Evolutionary conservation across 2,888 invertebrate genomes (phyloP).

Genomic region (Adelognathus sp.): DNA sequence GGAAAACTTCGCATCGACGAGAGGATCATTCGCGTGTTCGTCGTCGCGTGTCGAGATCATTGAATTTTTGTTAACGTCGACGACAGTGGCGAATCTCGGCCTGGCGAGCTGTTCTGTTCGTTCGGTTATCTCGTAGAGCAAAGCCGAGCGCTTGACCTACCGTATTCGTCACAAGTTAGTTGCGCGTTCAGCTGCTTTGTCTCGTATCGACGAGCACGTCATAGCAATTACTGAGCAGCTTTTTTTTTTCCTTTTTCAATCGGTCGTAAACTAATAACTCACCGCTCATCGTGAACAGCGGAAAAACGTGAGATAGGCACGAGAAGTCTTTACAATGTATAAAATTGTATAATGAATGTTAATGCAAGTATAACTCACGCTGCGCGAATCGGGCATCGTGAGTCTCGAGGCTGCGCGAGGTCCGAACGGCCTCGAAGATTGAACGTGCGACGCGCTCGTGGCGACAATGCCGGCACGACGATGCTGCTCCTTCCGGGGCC

Average conservation of each 20-base stretch:
- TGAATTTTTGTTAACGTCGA: not conserved
- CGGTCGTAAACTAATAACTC: no score
- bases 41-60: not conserved
- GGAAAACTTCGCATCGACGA: not conserved
- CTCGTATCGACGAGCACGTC: no score
- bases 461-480: no score
- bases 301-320: not conserved
- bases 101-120: slow-evolving; percentile 64
- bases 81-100: slow-evolving; percentile 53
- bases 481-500: slow-evolving; percentile 15
- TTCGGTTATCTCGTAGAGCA: slow-evolving; percentile 67
- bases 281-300: no score
- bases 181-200: no score
- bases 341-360: not conserved
- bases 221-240: no score
- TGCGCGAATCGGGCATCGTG: not conserved
- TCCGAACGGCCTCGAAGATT: not conserved
- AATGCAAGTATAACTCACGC: not conserved
- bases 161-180: not conserved
- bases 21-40: not conserved
- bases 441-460: no score
- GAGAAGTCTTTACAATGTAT: no score
- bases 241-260: no score
- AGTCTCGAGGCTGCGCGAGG: slow-evolving; percentile 7
- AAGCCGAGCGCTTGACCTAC: slow-evolving; percentile 64